A percentile compares a stretch with the other conserved stretches of the same genome.
Conservation (phyloP, 2,113 vertebrate species). For the Notarius quadriscutis region DNA sequence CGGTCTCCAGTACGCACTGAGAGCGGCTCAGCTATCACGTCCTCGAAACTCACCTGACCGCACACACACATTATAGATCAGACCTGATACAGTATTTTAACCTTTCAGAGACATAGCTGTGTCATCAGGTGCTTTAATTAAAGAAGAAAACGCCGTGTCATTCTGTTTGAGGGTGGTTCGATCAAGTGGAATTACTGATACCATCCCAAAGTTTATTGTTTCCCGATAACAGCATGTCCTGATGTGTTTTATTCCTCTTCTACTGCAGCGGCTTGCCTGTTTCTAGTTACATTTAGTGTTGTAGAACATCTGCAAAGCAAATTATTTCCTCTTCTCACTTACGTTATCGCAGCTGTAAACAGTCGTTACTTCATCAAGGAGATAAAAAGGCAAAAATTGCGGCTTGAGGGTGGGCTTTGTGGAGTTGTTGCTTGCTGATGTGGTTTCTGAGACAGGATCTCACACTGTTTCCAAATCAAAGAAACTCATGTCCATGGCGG, state of each 20-base stretch:
- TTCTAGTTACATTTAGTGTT: too few species aligned
- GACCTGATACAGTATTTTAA: not conserved
- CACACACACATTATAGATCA: slow-evolving; percentile 16
- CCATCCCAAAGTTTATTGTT: not conserved
- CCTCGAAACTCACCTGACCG: slow-evolving; percentile 74
- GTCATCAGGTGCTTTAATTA: not conserved
- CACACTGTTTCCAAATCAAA: not conserved
- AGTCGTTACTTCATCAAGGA: not conserved
- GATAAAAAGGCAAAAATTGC: too few species aligned
- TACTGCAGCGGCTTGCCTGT: not conserved
- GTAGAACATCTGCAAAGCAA: not conserved
- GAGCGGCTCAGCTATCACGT: slow-evolving; percentile 75
- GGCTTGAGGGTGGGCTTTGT: too few species aligned
- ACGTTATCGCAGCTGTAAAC: not conserved
- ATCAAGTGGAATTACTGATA: not conserved
- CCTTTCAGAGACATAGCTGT: not conserved
- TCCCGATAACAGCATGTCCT: not conserved
- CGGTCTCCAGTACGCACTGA: slow-evolving; percentile 74
- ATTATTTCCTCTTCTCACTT: not conserved
- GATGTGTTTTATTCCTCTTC: not conserved
- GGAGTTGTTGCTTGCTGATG: not conserved
- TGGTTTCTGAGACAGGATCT: not conserved
- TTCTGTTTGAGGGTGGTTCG: not conserved
- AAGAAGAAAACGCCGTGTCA: not conserved
- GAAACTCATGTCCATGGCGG: not conserved